Percentiles rank a stretch among this genome's conserved stretches.
phyloP scores from a whole-genome alignment of 2,888 invertebrate species.

The Schizotus pectinicornis region DNA sequence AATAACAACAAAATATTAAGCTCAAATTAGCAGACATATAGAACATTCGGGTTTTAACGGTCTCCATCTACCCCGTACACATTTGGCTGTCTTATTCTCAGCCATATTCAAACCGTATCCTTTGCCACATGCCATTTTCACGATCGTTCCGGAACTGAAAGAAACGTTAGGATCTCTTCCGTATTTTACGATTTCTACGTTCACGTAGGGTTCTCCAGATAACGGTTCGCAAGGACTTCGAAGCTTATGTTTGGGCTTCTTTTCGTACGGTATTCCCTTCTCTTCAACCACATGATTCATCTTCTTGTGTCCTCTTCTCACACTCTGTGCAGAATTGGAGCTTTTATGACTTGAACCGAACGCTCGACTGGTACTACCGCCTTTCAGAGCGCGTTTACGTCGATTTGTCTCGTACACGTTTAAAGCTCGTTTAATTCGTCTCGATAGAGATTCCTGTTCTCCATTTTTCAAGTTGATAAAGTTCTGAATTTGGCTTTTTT shows the following conservation, averaged over 20 bases:
- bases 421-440: slow-evolving; percentile 20
- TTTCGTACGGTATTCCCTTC: slow-evolving; percentile 40
- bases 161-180: slow-evolving; percentile 75
- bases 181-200: slow-evolving; percentile 73
- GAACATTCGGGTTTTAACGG: slow-evolving; percentile 81
- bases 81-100: slow-evolving; percentile 77
- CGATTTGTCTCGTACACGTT: not conserved
- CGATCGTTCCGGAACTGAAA: slow-evolving; percentile 77
- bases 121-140: slow-evolving; percentile 77
- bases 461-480: slow-evolving; percentile 51
- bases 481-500: slow-evolving; percentile 53
- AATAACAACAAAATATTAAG: slow-evolving; percentile 1
- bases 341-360: slow-evolving; percentile 50
- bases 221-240: slow-evolving; percentile 74
- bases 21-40: slow-evolving; percentile 69
- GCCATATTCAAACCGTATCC: slow-evolving; percentile 78
- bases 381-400: slow-evolving; percentile 46
- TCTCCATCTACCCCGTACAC: slow-evolving; percentile 85
- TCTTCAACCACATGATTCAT: slow-evolving; percentile 39
- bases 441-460: slow-evolving; percentile 1
- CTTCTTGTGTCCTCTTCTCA: slow-evolving; percentile 45
- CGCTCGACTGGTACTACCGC: slow-evolving; percentile 51
- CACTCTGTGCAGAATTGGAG: slow-evolving; percentile 46
- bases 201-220: slow-evolving; percentile 69
- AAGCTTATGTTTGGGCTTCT: slow-evolving; percentile 47